Base-by-base conservation (phyloP, 1,140 invertebrate genomes). In the Drosophila pallidifrons region DNA sequence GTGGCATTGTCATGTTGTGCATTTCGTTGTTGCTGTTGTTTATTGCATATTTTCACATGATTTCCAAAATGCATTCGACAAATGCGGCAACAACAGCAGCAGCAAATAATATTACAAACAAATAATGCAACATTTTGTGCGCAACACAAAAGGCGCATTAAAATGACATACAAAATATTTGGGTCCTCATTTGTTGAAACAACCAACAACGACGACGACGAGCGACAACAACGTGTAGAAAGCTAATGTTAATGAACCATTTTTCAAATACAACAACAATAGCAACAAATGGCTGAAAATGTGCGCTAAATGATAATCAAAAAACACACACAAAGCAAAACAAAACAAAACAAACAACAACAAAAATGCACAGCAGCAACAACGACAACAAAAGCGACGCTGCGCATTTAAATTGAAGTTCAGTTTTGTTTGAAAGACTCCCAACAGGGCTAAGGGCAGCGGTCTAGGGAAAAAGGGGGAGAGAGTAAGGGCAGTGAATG, bases 181-280 rank as follows among this genome's bases (percentile, higher is more conserved):
- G 68, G 68, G 52, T 65, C 55, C 79, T 79, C 82, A 86, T 87
- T 86, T 79, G 79, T 71, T 71, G 61, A 71, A 49, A 55, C 69
- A 67, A 68, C 43, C 54, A 51, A 43, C 59, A 66, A 15, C 15
- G 11, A 30, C 41, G 1, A 13, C 30, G 15, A 35, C 13, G 4
- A 6, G 3, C 47, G 49, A 41, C 47, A 60, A 45, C 7, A 41
- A 30, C 25, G 43, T 28, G 70, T 86, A 88, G 82, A 86, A 86
- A 86, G 82, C 83, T 76, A 77, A 86, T 85, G 81, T 81, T 85
- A 87, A 87, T 88, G 83, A 87, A 87, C 82, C 63, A 87, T 72
- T 70, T 70, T 68, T 51, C n/a, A 51, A 55, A 10, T 11, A 55
- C 65, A 61, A 47, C 64, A 75, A 72, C 72, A 75, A 69, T 60